Evolutionary conservation across 2,113 vertebrate species (phyloP), one percentile per base, ranked within the genome.

Genomic region (Spermophilus dauricus): DNA sequence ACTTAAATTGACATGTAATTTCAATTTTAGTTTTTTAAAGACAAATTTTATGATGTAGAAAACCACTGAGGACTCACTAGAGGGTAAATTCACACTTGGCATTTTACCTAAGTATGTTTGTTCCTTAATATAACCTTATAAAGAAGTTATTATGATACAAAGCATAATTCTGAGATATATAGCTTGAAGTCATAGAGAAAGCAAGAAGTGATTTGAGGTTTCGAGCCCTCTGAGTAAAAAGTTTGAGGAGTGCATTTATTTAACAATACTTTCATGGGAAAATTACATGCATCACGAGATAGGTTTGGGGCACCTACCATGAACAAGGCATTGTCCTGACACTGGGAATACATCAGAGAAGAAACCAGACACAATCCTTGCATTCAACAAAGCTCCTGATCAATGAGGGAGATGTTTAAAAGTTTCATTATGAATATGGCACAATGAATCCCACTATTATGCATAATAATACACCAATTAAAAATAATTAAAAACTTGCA

Each of bases 151-250:
- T 51, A 51, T n/a, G 11, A 67, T 6, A 22, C 69, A 32, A 58
- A 93, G 61, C 73, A 42, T 88, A 4, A 90, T n/a, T 63, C 8
- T 90, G 30, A 89, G 61, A 91, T 37, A 91, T 96, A 0, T 77
- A 63, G 78, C 5, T 53, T 80, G 58, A 69, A 42, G 17, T 73
- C 18, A 76, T 51, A 89, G 26, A 85, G 30, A 93, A 82, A 92
- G 70, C 22, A 91, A 76, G 70, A 97, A 91, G 11, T 48, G 53
- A 85, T 81, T 90, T 45, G 72, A 67, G 42, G 30, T 97, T 94
- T 81, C 63, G 48, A 94, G 65, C 90, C 22, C n/a, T 28, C 34
- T 67, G 22, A 95, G 1, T 63, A 53, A 83, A 89, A 90, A 70
- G 37, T 63, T 87, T 95, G 37, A 77, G 22, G 32, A 76, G 42